Base-by-base conservation (phyloP, 2,797 vertebrate genomes). In the Acanthurus leucopareius region DNA sequence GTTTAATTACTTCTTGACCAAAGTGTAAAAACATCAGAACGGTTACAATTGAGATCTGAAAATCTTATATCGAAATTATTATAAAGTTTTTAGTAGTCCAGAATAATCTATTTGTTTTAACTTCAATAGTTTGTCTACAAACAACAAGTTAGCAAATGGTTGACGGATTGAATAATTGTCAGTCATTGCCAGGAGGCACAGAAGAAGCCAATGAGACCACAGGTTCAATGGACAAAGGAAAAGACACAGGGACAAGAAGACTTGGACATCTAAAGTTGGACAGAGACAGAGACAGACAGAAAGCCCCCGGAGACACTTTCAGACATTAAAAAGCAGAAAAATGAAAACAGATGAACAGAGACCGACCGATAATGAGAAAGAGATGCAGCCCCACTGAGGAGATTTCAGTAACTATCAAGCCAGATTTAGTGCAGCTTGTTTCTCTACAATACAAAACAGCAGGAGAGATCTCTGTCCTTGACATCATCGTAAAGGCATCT, bases 401-500 rank as follows among this genome's bases (percentile, higher is more conserved):
- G 35, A 70, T 65, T 80, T 72, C 51, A 52, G 9, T 60, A 10
- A 71, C 53, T 60, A 58, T 80, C 35, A 48, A 47, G 40, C 69
- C 2, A 0, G 22, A 83, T 68, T 57, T 69, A 67, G 19, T 42
- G 70, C 84, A 77, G 65, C 60, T 70, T 77, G 82, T 82, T 40
- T 69, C 17, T 38, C 15, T 0, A 10, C 22, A 81, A 75, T 45
- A 65, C 22, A 65, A 69, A 89, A 70, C 82, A 82, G 82, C 71
- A 74, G 73, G 68, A 70, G 40, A 77, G 25, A 15, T 38, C 32
- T 70, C n/a, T 8, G 69, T 63, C 52, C 7, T 71, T 45, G 35
- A 45, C 79, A 77, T 88, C 79, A 90, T 85, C 68, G 45, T 38
- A 40, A 69, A 83, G 71, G 80, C 67, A 86, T 82, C 72, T 57